Conservation (phyloP, 2,113 vertebrate species). For the Pituophis catenifer region DNA sequence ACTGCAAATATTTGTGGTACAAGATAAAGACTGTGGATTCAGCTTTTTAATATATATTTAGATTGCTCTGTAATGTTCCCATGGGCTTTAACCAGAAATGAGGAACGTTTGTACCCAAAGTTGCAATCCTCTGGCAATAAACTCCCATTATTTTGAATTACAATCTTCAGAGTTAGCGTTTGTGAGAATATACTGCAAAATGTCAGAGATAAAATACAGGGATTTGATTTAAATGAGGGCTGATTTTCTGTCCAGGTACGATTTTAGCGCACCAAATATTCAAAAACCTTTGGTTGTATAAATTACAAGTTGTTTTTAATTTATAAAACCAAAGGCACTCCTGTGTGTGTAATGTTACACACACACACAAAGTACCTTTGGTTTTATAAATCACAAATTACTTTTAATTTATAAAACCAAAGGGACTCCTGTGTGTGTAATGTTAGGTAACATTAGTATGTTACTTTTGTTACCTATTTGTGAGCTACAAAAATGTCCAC, state of each 20-base stretch:
- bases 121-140: background rate
- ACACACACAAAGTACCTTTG: background rate
- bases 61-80: conserved; percentile 4
- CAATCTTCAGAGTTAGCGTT: background rate
- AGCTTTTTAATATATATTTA: conserved; percentile 24
- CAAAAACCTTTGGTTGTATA: background rate
- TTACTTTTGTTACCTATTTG: background rate
- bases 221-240: background rate
- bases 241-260: background rate
- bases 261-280: background rate
- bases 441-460: background rate
- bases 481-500: background rate
- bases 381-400: background rate
- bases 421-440: background rate
- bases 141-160: background rate
- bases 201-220: background rate
- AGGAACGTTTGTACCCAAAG: background rate
- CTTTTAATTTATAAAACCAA: no score
- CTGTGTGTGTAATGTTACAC: background rate
- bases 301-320: background rate
- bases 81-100: background rate
- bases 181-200: background rate
- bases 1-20: background rate
- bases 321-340: background rate
- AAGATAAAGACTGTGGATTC: background rate